Percentiles rank a stretch among this genome's conserved stretches.
phyloP scores from a whole-genome alignment of 2,797 vertebrate genomes.

The Gadopsis marmoratus region DNA sequence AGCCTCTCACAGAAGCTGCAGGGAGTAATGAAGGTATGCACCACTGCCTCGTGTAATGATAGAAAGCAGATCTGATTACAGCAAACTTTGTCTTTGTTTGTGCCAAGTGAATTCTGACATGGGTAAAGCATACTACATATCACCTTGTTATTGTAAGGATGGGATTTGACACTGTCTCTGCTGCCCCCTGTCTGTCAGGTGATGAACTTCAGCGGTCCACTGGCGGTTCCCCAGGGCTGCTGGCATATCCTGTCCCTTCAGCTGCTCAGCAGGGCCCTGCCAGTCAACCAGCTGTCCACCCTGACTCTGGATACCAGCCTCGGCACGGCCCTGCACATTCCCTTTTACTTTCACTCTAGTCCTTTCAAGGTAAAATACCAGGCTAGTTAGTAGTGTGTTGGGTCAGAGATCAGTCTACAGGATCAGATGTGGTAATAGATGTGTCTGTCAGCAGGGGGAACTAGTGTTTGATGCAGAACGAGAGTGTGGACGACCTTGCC shows the following conservation, averaged over 20 bases:
- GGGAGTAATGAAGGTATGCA: slow-evolving; percentile 88
- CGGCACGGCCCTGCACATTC: slow-evolving; percentile 89
- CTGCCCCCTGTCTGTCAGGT: slow-evolving; percentile 83
- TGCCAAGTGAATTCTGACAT: slow-evolving; percentile 4
- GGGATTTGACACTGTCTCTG: slow-evolving; percentile 38
- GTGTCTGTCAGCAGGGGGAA: slow-evolving; percentile 84
- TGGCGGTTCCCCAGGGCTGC: slow-evolving; percentile 90
- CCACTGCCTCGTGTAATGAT: background rate
- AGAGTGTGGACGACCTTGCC: slow-evolving; percentile 91
- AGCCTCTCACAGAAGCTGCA: slow-evolving; percentile 86
- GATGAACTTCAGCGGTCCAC: slow-evolving; percentile 88
- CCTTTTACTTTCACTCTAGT: slow-evolving; percentile 87
- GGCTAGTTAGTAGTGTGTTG: background rate
- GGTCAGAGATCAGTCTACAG: background rate
- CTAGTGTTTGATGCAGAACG: slow-evolving; percentile 87
- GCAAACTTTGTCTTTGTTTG: background rate
- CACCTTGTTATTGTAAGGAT: background rate
- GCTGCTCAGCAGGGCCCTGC: slow-evolving; percentile 85
- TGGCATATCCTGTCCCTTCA: slow-evolving; percentile 93
- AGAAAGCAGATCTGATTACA: background rate
- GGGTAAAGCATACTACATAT: background rate
- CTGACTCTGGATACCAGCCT: slow-evolving; percentile 89
- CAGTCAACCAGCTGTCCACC: slow-evolving; percentile 85
- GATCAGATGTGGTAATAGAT: slow-evolving; percentile 22
- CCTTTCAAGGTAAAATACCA: slow-evolving; percentile 85